These are phyloP conservation scores for Acromyrmex charruanus DNA, from an alignment of 1,140 invertebrate genomes.

Conservation along the genomic window DNA sequence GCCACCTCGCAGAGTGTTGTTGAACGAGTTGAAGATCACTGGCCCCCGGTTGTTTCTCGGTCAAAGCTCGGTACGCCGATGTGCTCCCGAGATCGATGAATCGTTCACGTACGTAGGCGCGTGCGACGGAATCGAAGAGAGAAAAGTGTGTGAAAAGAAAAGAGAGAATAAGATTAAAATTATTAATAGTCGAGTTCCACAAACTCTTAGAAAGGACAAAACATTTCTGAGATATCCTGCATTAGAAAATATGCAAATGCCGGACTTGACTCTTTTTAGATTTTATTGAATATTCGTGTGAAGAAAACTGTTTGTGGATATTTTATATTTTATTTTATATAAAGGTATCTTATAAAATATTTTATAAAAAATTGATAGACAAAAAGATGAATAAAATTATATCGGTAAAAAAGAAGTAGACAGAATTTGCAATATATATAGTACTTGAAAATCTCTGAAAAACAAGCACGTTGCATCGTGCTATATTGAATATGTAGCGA, in stretches of 20 bases:
- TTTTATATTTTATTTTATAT: not conserved
- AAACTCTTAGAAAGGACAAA: not conserved
- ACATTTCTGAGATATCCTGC: not conserved
- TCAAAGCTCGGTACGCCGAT: slow-evolving; percentile 65
- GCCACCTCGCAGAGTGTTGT: slow-evolving; percentile 68
- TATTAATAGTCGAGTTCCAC: not conserved
- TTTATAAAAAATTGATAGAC: too few species aligned
- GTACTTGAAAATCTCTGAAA: not conserved
- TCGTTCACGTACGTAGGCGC: slow-evolving; percentile 47
- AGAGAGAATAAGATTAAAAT: not conserved
- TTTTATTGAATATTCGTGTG: not conserved
- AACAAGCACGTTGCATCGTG: not conserved
- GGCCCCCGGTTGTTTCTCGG: slow-evolving; percentile 65
- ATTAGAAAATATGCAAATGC: not conserved
- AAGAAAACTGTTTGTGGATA: not conserved
- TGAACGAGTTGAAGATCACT: slow-evolving; percentile 76
- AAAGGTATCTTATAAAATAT: not conserved
- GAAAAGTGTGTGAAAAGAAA: not conserved
- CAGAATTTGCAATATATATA: not conserved
- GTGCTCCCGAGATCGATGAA: slow-evolving; percentile 64
- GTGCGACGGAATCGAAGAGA: not conserved
- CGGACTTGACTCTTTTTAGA: not conserved
- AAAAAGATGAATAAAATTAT: too few species aligned
- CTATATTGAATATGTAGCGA: not conserved
- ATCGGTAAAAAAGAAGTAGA: not conserved